phyloP scores from a whole-genome alignment of 1,140 invertebrate species.

The Papilio dardanus region DNA sequence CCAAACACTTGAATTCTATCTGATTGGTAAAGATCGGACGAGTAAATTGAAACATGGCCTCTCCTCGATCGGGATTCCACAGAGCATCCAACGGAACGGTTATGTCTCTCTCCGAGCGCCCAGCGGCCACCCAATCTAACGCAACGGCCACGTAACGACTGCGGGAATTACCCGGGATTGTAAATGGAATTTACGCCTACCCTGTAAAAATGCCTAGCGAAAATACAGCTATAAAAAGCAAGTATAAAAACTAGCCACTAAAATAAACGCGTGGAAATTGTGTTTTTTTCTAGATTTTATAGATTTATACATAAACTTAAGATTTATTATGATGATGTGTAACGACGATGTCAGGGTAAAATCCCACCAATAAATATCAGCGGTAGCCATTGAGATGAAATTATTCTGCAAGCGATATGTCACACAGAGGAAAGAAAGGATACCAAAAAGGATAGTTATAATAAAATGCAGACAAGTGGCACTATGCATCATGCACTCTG shows the following conservation, averaged over 20 bases:
- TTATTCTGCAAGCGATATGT: background rate
- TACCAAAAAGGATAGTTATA: background rate
- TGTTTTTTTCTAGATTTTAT: background rate
- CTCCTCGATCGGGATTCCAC: constrained; percentile 8
- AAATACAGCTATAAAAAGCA: background rate
- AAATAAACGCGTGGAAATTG: background rate
- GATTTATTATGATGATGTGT: too few species aligned
- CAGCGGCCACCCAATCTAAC: constrained; percentile 15
- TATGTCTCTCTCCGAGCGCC: constrained; percentile 11
- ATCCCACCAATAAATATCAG: background rate
- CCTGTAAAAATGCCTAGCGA: constrained; percentile 18
- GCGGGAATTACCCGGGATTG: constrained; percentile 16
- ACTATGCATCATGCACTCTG: background rate
- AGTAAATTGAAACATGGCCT: constrained; percentile 6
- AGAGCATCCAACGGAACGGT: background rate
- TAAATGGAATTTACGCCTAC: constrained; percentile 16
- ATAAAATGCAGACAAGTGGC: constrained; percentile 3
- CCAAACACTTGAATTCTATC: background rate
- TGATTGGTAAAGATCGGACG: background rate
- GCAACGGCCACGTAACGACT: constrained; percentile 23
- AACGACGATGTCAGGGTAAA: too few species aligned
- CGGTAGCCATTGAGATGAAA: background rate
- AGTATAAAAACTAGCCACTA: background rate
- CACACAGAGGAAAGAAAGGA: background rate
- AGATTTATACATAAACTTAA: constrained; percentile 5